Evolutionary conservation across 2,888 invertebrate genomes (phyloP).

Genomic region (Tribolium freemani): DNA sequence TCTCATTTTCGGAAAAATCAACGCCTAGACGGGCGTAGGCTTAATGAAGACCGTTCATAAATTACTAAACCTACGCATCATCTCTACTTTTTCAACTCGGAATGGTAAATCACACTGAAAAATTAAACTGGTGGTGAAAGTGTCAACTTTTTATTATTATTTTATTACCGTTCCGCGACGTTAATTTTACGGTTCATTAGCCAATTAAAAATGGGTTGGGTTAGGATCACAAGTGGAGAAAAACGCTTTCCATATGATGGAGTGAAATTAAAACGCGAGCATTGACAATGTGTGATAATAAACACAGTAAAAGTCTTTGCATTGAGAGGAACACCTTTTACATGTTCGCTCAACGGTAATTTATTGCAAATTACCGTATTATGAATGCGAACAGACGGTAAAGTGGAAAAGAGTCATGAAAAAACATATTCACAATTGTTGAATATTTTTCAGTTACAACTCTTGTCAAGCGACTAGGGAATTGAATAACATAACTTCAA

Average conservation of each 20-base stretch:
- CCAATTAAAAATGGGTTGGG: constrained; percentile 20
- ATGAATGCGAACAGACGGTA: background rate
- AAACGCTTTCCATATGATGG: constrained; percentile 18
- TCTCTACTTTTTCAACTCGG: background rate
- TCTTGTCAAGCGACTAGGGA: too few relatives aligned
- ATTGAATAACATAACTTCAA: too few relatives aligned
- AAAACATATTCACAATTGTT: too few relatives aligned
- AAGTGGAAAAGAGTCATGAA: background rate
- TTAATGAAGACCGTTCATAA: background rate
- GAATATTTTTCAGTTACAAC: too few relatives aligned
- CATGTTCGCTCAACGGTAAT: background rate
- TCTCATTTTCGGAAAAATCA: background rate
- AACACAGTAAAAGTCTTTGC: background rate
- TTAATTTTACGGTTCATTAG: constrained; percentile 20
- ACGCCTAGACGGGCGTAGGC: background rate
- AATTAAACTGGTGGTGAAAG: constrained; percentile 23
- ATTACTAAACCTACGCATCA: background rate
- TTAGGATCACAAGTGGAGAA: constrained; percentile 1
- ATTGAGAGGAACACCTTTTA: background rate
- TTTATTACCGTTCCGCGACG: constrained; percentile 7
- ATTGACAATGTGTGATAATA: constrained; percentile 2
- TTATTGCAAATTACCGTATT: background rate
- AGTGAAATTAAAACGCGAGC: background rate
- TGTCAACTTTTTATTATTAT: constrained; percentile 9
- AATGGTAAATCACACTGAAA: background rate